Evolutionary conservation across 2,113 vertebrate genomes (phyloP), one percentile per base, ranked within the genome.

Genomic region (Pluvianellus socialis): DNA sequence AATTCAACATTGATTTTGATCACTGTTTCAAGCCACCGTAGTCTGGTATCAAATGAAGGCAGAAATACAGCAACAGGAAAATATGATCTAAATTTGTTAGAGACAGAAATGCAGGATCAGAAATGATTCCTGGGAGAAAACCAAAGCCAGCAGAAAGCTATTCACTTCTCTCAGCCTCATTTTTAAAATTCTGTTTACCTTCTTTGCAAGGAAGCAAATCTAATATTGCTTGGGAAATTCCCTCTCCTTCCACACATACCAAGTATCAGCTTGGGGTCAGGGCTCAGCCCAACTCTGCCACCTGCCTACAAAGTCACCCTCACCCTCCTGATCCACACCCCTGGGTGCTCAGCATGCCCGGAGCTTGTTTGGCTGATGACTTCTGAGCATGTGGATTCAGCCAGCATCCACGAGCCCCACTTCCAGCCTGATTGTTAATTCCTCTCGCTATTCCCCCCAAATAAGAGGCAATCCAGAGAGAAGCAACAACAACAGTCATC

Each of bases 1-100:
- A 95, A 95, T 95, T 91, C 71, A 92, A n/a, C 71, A 66, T 73
- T 86, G 74, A 92, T 96, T 96, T 92, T 96, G 79, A 47, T 90
- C 93, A 83, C 42, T 83, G 28, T 79, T 89, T 65, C 85, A 95
- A 85, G 58, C n/a, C 74, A 52, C 80, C 62, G 13, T 33, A 87
- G 74, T 50, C 66, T 94, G 89, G 66, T 83, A 92, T 83, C 79
- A 91, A 85, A 89, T 73, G 91, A 90, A 95, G 81, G 55, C 30
- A 90, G 77, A 90, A 92, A 88, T 62, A 83, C 59, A 88, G 62
- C 81, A 91, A 72, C 66, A 82, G 91, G 67, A 95, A 94, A 85
- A 91, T 79, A 80, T 7, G 38, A 13, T 62, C 87, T 93, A 92
- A 96, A 93, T 93, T 95, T 96, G 87, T 82, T 61, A 70, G 63